A percentile compares a stretch with the other conserved stretches of the same genome.
phyloP scores from a whole-genome alignment of 2,888 invertebrate genomes.

The Drosophila austrosaltans region DNA sequence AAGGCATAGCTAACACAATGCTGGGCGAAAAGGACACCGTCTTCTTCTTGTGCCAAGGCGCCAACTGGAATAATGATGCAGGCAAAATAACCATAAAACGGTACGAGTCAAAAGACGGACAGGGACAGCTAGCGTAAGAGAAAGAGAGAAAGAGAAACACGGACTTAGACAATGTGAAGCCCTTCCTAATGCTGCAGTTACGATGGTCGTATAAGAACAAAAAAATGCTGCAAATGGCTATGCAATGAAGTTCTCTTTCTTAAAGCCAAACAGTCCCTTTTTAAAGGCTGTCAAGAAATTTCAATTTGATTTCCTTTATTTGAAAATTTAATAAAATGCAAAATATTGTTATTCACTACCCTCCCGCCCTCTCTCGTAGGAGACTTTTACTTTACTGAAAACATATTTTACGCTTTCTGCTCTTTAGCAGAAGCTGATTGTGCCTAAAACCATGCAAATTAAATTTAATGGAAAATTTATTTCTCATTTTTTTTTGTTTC shows the following conservation, averaged over 20 bases:
- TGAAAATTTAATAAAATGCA: background rate
- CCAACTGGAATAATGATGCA: conserved; percentile 77
- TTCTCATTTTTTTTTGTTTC: conserved; percentile 36
- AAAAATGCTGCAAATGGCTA: conserved; percentile 21
- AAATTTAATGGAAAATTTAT: conserved; percentile 75
- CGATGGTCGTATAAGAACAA: conserved; percentile 13
- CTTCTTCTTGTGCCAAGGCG: conserved; percentile 55
- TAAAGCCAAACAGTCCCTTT: background rate
- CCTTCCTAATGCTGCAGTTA: conserved; percentile 32
- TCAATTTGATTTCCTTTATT: conserved; percentile 13
- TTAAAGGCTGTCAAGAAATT: background rate
- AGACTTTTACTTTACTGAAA: conserved; percentile 4
- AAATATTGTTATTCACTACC: conserved; percentile 8
- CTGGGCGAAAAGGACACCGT: conserved; percentile 63
- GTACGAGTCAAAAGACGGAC: conserved; percentile 32
- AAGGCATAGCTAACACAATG: conserved; percentile 53
- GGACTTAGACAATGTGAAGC: background rate
- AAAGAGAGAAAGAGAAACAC: conserved; percentile 3
- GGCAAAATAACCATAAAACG: conserved; percentile 73
- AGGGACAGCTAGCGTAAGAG: conserved; percentile 19
- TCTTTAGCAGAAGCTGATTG: conserved; percentile 53
- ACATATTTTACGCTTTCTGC: conserved; percentile 48
- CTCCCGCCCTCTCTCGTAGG: background rate
- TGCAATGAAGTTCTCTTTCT: conserved; percentile 39
- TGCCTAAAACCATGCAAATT: conserved; percentile 74